phyloP scores from a whole-genome alignment of 2,888 invertebrate genomes.

The Xylophagus ater region DNA sequence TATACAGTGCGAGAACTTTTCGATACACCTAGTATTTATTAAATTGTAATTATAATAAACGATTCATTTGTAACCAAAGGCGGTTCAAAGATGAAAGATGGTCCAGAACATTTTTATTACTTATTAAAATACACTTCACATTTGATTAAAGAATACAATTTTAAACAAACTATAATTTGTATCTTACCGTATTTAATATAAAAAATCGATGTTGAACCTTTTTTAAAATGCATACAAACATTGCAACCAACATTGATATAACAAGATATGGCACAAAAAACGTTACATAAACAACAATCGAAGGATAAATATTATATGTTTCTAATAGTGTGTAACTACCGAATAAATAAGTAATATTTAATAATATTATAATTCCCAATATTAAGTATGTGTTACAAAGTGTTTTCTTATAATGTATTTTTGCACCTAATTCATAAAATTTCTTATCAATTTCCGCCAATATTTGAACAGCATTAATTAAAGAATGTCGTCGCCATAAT shows the following conservation, averaged over 20 bases:
- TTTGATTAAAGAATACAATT: not conserved
- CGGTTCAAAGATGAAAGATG: no score
- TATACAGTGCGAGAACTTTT: no score
- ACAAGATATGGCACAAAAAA: conserved; percentile 29
- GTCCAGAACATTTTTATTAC: not conserved
- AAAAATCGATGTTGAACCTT: not conserved
- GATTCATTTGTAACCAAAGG: no score
- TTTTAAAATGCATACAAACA: conserved; percentile 20
- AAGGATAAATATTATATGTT: conserved; percentile 10
- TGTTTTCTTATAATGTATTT: conserved; percentile 30
- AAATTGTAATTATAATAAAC: no score
- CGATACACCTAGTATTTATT: no score
- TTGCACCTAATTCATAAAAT: conserved; percentile 30
- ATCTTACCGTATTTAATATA: conserved; percentile 20
- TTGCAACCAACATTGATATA: conserved; percentile 24
- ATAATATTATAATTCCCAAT: conserved; percentile 27
- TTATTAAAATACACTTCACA: not conserved
- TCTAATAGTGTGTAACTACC: conserved; percentile 21
- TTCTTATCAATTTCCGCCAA: conserved; percentile 31
- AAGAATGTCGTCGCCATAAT: conserved; percentile 25
- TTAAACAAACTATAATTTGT: no score
- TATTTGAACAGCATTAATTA: conserved; percentile 30
- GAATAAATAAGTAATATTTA: conserved; percentile 27
- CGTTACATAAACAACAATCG: conserved; percentile 18
- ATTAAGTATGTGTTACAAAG: conserved; percentile 27